These are phyloP conservation scores for Eptatretus burgeri DNA, from an alignment of 2,113 vertebrate genomes.

Conservation along the genomic window DNA sequence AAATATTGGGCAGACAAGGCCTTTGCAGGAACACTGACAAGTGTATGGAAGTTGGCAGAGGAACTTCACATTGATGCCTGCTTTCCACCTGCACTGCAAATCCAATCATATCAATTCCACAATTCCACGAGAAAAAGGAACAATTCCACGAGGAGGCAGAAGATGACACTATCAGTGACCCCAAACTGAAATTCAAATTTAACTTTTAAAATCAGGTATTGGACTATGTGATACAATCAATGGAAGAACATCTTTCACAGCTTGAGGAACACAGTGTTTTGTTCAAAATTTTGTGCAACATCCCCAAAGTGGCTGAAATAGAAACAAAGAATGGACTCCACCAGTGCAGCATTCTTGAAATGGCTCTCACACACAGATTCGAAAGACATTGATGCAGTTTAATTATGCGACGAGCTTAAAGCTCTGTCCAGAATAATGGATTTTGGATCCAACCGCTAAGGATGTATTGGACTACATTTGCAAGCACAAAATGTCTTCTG, in stretches of 20 bases:
- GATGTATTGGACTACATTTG: conserved; percentile 3
- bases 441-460: neutral
- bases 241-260: conserved; percentile 7
- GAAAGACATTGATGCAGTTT: conserved; percentile 5
- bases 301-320: conserved; percentile 4
- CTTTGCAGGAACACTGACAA: conserved; percentile 7
- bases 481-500: neutral
- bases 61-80: conserved; percentile 4
- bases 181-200: too few species aligned
- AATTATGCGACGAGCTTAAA: neutral
- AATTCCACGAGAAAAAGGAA: neutral
- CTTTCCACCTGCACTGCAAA: neutral
- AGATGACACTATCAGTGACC: too few species aligned
- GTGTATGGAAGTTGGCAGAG: conserved; percentile 1
- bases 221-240: neutral
- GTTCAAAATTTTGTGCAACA: conserved; percentile 6
- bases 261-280: conserved; percentile 6
- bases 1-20: conserved; percentile 8
- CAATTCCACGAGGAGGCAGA: neutral
- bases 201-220: too few species aligned
- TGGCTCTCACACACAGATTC: neutral
- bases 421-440: neutral
- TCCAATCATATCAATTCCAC: neutral
- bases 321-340: neutral
- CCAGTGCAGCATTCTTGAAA: neutral